Percentiles rank a stretch among this genome's conserved stretches.
phyloP scores from a whole-genome alignment of 2,888 invertebrate species.

The Trichopoda pennipes region DNA sequence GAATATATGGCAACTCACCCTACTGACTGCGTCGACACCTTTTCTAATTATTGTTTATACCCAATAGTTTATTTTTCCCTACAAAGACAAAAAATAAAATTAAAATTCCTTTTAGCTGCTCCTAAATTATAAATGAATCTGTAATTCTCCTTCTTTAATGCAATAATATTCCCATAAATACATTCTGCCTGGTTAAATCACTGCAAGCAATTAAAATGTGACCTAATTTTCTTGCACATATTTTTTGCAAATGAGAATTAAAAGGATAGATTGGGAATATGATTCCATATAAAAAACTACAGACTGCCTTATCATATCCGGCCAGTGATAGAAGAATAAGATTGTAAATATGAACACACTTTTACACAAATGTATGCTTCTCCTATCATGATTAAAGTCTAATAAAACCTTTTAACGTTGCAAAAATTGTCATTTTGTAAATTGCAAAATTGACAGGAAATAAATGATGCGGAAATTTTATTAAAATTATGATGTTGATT shows the following conservation, averaged over 20 bases:
- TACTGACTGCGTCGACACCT: neutral
- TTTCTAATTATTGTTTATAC: neutral
- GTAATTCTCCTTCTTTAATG: conserved; percentile 33
- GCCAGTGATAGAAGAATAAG: conserved; percentile 23
- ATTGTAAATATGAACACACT: conserved; percentile 1
- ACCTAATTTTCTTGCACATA: conserved; percentile 43
- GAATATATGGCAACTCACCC: too few relatives aligned
- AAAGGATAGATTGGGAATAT: neutral
- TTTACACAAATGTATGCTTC: conserved; percentile 7
- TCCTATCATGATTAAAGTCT: conserved; percentile 8
- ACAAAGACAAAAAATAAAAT: conserved; percentile 20
- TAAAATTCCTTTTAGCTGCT: conserved; percentile 29
- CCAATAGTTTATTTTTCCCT: neutral
- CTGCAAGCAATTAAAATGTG: conserved; percentile 56
- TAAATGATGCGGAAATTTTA: conserved; percentile 60
- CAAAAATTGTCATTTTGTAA: conserved; percentile 38
- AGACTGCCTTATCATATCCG: neutral
- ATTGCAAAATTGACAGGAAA: conserved; percentile 45
- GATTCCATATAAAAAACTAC: neutral
- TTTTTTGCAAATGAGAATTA: neutral
- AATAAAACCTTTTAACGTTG: conserved; percentile 35
- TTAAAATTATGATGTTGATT: conserved; percentile 31
- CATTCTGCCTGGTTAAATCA: conserved; percentile 45
- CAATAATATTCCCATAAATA: conserved; percentile 25
- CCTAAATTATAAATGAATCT: neutral